phyloP scores from a whole-genome alignment of 2,888 invertebrate species.

The Crocallis elinguaria region DNA sequence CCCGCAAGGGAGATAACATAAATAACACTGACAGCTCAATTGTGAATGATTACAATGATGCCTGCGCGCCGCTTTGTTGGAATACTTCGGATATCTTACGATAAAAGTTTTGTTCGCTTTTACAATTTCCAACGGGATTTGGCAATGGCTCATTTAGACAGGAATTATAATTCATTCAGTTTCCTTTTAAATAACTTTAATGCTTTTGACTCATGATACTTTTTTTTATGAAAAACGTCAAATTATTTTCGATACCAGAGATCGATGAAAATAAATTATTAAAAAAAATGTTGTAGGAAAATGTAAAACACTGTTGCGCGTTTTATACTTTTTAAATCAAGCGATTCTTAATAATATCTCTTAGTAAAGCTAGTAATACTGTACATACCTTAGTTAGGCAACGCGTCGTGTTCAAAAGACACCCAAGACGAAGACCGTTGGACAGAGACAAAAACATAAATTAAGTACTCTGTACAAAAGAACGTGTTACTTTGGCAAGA shows the following conservation, averaged over 20 bases:
- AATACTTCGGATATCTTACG: slow-evolving; percentile 27
- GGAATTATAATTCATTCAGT: slow-evolving; percentile 5
- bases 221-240: slow-evolving; percentile 13
- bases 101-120: slow-evolving; percentile 30
- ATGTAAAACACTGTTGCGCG: not conserved
- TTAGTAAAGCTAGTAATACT: slow-evolving; percentile 84
- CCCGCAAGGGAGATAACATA: slow-evolving; percentile 48
- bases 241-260: not conserved
- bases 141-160: slow-evolving; percentile 11
- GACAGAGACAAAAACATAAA: slow-evolving; percentile 47
- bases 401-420: slow-evolving; percentile 53
- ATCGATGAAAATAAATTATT: too few species aligned
- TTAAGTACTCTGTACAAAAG: slow-evolving; percentile 65
- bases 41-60: slow-evolving; percentile 61
- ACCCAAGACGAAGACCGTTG: slow-evolving; percentile 41
- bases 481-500: slow-evolving; percentile 77
- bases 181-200: not conserved
- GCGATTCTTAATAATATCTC: slow-evolving; percentile 57
- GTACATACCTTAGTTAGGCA: slow-evolving; percentile 77
- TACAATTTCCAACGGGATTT: slow-evolving; percentile 19
- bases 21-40: slow-evolving; percentile 70
- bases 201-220: slow-evolving; percentile 4
- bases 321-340: slow-evolving; percentile 52
- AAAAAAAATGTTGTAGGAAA: not conserved
- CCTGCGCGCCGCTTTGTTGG: slow-evolving; percentile 24